These are phyloP conservation scores for Synodontis membranacea DNA, from an alignment of 2,113 vertebrate genomes.

Conservation along the genomic window DNA sequence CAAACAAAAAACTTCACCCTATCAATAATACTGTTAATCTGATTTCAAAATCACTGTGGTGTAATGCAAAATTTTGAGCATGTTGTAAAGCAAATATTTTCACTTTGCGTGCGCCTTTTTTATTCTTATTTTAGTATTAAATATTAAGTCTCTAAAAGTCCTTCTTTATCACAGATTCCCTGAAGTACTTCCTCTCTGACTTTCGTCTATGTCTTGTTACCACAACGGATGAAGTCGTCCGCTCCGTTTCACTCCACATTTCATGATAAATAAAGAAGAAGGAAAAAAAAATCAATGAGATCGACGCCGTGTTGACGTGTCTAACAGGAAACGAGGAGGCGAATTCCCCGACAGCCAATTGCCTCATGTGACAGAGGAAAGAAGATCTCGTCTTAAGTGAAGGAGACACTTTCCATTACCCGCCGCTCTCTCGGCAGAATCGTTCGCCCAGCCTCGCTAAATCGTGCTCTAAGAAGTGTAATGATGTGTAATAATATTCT, in stretches of 20 bases:
- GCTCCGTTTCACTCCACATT: constrained; percentile 29
- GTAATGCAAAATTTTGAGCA: background rate
- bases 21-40: background rate
- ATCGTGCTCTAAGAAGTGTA: constrained; percentile 85
- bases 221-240: constrained; percentile 24
- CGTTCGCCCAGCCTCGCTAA: constrained; percentile 81
- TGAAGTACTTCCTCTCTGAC: background rate
- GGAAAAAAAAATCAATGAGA: constrained; percentile 16
- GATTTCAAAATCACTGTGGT: background rate
- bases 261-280: constrained; percentile 49
- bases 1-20: background rate
- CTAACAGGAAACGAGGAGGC: constrained; percentile 47
- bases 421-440: constrained; percentile 73
- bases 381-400: constrained; percentile 70
- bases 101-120: no score
- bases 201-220: constrained; percentile 29
- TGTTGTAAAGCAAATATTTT: background rate
- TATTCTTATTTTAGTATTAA: background rate
- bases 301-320: constrained; percentile 41
- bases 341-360: constrained; percentile 59
- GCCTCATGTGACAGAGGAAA: constrained; percentile 63
- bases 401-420: constrained; percentile 84
- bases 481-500: constrained; percentile 85
- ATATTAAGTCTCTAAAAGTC: background rate
- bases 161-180: background rate